Conservation (phyloP, 2,888 invertebrate species). For the Pheosia gnoma region DNA sequence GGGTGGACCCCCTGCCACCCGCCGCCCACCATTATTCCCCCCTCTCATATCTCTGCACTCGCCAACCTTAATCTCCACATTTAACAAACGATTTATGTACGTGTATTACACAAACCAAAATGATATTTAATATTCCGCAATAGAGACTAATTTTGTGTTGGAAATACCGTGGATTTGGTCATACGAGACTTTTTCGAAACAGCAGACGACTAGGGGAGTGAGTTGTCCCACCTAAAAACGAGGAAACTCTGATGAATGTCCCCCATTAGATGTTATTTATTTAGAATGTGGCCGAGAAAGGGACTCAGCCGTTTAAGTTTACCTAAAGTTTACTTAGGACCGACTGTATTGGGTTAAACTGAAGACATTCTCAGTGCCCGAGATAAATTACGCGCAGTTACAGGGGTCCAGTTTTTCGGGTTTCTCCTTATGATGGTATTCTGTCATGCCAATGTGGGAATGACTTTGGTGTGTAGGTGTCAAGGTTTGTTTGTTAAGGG, state of each 20-base stretch:
- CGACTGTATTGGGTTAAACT: conserved; percentile 79
- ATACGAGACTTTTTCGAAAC: conserved; percentile 65
- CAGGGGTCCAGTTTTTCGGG: conserved; percentile 78
- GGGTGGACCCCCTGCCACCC: conserved; percentile 65
- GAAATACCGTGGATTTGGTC: conserved; percentile 48
- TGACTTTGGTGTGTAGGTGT: conserved; percentile 50
- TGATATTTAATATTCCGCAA: conserved; percentile 26
- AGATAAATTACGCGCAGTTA: conserved; percentile 77
- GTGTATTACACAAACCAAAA: conserved; percentile 32
- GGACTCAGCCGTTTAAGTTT: conserved; percentile 78
- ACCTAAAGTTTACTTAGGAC: conserved; percentile 83
- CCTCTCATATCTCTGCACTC: conserved; percentile 77
- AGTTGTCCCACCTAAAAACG: conserved; percentile 80
- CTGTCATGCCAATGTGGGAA: conserved; percentile 67
- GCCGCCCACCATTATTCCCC: conserved; percentile 60
- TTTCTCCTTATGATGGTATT: conserved; percentile 72
- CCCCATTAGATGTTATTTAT: conserved; percentile 85
- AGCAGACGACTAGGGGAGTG: conserved; percentile 75
- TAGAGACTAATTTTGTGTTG: conserved; percentile 42
- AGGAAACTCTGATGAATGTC: conserved; percentile 84
- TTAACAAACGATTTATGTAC: conserved; percentile 73
- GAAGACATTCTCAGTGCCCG: conserved; percentile 72
- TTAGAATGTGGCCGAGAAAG: conserved; percentile 83
- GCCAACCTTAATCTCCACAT: conserved; percentile 76
- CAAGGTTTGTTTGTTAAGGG: conserved; percentile 44